Conservation (phyloP, 2,797 vertebrate genomes). For the Eulemur rubriventer region DNA sequence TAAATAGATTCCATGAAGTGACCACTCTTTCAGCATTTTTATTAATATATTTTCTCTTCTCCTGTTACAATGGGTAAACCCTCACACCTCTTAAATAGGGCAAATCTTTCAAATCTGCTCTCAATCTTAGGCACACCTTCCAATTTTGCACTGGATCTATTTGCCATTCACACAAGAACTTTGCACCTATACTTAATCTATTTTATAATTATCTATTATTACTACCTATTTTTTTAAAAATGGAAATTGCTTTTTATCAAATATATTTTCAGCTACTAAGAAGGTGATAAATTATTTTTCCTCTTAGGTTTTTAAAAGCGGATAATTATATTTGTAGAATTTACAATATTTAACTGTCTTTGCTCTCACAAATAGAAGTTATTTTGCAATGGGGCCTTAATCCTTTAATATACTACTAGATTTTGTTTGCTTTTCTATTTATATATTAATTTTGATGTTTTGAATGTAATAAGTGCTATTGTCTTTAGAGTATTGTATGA, state of each 20-base stretch:
- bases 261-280: neutral
- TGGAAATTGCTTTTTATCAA: neutral
- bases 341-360: neutral
- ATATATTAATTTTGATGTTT: neutral
- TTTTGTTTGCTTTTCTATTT: neutral
- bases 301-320: neutral
- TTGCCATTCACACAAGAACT: neutral
- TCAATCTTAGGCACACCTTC: neutral
- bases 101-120: neutral
- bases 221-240: neutral
- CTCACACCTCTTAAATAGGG: neutral
- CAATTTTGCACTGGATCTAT: neutral
- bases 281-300: neutral
- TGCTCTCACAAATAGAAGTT: neutral
- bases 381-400: neutral
- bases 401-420: neutral
- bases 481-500: neutral
- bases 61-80: neutral
- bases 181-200: neutral
- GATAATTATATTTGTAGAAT: neutral
- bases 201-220: neutral
- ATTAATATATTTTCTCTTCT: neutral
- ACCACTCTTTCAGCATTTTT: neutral
- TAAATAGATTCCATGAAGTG: neutral
- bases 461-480: neutral